Evolutionary conservation across 1,140 invertebrate species (phyloP), one percentile per base, ranked within the genome.

Genomic region (Heliconius melpomene): DNA sequence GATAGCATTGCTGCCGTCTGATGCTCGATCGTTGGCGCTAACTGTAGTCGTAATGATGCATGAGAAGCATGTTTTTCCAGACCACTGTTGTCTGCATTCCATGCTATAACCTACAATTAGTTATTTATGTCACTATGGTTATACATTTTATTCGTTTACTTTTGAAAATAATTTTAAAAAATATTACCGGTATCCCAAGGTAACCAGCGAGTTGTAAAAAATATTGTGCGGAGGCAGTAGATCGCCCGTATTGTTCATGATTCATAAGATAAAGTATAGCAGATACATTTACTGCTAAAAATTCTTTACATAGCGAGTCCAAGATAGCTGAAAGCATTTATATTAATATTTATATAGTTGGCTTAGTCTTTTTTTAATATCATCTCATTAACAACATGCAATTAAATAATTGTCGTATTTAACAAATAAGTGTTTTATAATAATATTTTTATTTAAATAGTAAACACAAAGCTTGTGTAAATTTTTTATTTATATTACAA

Each of bases 211-310:
- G 94, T 94, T 99, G 98, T 70, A 99, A 95, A 90, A 99, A 98
- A 94, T 99, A 99, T 93, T 99, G 98, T 36, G 98, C 97, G 70
- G 98, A 98, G 78, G 98, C 98, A 71, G 98, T 98, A 92, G 97
- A 98, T 78, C 97, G 96, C 36, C 98, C 98, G 83, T 97, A 97
- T 91, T 96, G 94, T 95, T 98, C 98, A 90, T 98, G 97, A 94
- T 98, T 98, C 97, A 98, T 98, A 94, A 99, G 96, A 94, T 98
- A 99, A 80, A 99, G 95, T 88, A 99, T 98, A 82, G 98, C 97
- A 57, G 98, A 98, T 70, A 98, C 98, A 93, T 98, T 98, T 72
- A 96, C 96, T 71, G 96, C 96, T 73, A 98, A 96, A 94, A 98
- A 98, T 92, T 98, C 96, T 91, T 98, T 97, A 94, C 98, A 98